A percentile compares a stretch with the other conserved stretches of the same genome.
These are phyloP conservation scores for Hypomecis punctinalis DNA, from an alignment of 2,888 invertebrate species.

Conservation along the genomic window DNA sequence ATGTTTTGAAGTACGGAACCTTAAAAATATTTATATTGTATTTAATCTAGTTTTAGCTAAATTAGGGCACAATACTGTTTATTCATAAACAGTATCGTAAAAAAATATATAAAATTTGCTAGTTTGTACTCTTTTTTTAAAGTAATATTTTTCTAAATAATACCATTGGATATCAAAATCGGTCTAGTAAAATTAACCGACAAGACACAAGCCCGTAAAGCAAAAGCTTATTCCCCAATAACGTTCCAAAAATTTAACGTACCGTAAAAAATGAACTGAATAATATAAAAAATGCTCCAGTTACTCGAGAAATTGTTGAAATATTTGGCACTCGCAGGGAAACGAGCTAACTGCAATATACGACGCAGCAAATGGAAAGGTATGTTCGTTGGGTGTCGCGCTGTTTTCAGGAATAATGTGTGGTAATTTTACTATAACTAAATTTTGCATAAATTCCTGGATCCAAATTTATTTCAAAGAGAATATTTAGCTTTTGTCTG, in stretches of 20 bases:
- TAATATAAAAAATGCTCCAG: conserved; percentile 13
- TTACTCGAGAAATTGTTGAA: conserved; percentile 20
- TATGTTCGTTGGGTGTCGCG: conserved; percentile 22
- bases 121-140: no score
- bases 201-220: no score
- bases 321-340: conserved; percentile 17
- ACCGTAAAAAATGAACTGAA: conserved; percentile 2
- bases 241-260: conserved; percentile 5
- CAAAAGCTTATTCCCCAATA: neutral
- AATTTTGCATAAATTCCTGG: conserved; percentile 24
- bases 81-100: no score
- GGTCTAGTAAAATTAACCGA: no score
- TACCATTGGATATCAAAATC: no score
- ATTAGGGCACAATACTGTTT: no score
- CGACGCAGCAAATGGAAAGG: conserved; percentile 21
- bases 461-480: neutral
- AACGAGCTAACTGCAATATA: conserved; percentile 24
- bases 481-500: no score
- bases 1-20: no score
- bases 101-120: no score
- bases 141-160: no score
- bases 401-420: conserved; percentile 3
- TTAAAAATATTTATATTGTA: no score
- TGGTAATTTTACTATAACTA: conserved; percentile 20
- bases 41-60: no score